A percentile compares a stretch with the other conserved stretches of the same genome.
Conservation (phyloP, 2,888 invertebrate genomes). For the Molorchus minor region DNA sequence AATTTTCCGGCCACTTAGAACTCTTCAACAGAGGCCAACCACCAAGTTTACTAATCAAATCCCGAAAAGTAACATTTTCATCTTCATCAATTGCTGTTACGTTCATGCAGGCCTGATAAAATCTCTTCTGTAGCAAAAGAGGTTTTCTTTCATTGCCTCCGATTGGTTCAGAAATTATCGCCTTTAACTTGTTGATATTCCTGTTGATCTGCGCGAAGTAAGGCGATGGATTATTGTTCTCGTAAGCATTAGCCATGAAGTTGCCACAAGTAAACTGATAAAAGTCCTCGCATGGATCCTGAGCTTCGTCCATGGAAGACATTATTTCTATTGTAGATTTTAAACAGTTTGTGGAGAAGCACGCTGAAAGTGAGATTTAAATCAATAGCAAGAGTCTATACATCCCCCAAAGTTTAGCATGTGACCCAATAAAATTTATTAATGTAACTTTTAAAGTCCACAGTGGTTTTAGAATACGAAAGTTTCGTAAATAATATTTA, state of each 20-base stretch:
- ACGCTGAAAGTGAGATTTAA: constrained; percentile 14
- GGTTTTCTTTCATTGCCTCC: constrained; percentile 14
- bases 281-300: constrained; percentile 81
- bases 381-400: no score
- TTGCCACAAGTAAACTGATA: constrained; percentile 79
- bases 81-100: constrained; percentile 33
- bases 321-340: constrained; percentile 76
- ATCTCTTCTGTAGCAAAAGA: constrained; percentile 22
- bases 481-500: no score
- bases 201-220: constrained; percentile 22
- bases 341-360: constrained; percentile 73
- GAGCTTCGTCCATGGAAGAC: constrained; percentile 70
- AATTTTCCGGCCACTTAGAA: background rate
- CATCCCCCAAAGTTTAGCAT: no score
- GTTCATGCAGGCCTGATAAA: constrained; percentile 37
- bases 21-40: constrained; percentile 31
- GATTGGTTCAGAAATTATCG: constrained; percentile 34
- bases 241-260: constrained; percentile 59
- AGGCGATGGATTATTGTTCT: constrained; percentile 26
- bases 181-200: constrained; percentile 37
- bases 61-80: constrained; percentile 21
- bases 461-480: no score
- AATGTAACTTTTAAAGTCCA: no score
- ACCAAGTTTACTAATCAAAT: constrained; percentile 23
- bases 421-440: no score